Conservation (phyloP, 2,797 vertebrate genomes). For the Eleutherodactylus coqui region DNA sequence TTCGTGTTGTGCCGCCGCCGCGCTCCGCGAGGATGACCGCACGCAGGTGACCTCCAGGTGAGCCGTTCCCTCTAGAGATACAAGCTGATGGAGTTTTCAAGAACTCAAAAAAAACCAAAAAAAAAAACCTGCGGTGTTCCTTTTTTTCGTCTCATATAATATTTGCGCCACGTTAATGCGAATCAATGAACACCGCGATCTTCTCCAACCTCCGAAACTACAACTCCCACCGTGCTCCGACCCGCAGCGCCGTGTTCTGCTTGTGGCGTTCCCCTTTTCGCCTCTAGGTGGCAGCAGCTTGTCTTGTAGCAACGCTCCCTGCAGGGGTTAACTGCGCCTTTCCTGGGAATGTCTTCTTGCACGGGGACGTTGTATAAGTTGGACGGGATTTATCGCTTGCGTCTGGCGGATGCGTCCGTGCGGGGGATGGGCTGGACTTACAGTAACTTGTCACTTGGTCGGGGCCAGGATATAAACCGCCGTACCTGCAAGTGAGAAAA, state of each 20-base stretch:
- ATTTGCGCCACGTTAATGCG: not conserved
- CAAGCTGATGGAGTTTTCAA: too few species aligned
- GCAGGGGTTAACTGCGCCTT: not conserved
- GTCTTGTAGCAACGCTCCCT: not conserved
- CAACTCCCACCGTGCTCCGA: too few species aligned
- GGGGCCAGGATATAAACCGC: not conserved
- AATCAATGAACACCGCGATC: not conserved
- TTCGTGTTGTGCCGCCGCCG: not conserved
- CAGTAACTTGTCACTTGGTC: not conserved
- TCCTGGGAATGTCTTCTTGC: not conserved
- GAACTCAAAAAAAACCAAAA: too few species aligned
- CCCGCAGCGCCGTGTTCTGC: not conserved
- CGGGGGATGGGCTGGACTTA: not conserved
- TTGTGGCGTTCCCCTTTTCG: too few species aligned
- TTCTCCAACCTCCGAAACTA: not conserved
- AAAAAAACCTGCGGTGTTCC: too few species aligned
- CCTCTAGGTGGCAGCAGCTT: not conserved
- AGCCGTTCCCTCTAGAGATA: too few species aligned
- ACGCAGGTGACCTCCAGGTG: too few species aligned
- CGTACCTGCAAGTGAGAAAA: too few species aligned
- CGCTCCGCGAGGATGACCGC: not conserved
- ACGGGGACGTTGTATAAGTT: constrained; percentile 12
- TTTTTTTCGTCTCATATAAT: too few species aligned
- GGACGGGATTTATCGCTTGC: constrained; percentile 12
- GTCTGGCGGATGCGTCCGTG: not conserved